Conservation (phyloP, 2,113 vertebrate genomes). For the Pica pica region DNA sequence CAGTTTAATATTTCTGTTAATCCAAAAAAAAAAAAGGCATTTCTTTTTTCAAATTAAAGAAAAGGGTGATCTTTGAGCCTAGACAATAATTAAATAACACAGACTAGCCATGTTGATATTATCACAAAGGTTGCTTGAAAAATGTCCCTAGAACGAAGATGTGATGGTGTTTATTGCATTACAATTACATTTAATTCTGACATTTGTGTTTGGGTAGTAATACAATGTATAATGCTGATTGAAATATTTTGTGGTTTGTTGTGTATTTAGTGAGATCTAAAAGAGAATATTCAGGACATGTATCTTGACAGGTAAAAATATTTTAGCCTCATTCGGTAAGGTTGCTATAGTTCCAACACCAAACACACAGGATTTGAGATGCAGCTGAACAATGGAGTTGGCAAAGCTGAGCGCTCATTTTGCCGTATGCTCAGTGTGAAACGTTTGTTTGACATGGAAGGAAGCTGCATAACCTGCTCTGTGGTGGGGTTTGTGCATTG, state of each 20-base stretch:
- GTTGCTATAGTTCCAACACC: neutral
- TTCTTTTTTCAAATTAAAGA: conserved; percentile 44
- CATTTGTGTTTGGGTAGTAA: neutral
- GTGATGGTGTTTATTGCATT: neutral
- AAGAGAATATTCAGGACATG: neutral
- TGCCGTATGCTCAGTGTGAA: neutral
- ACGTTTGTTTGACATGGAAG: neutral
- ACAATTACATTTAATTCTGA: neutral
- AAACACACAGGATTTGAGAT: neutral
- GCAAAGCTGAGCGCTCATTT: neutral
- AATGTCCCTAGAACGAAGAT: neutral
- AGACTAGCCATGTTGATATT: neutral
- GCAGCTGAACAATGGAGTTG: conserved; percentile 6
- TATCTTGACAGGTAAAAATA: neutral
- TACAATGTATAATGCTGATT: neutral
- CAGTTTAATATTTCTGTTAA: conserved; percentile 72
- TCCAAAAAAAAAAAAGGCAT: conserved; percentile 40
- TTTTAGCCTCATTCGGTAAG: neutral
- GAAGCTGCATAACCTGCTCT: neutral
- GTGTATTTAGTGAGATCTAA: neutral
- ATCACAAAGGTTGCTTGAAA: neutral
- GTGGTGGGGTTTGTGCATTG: neutral
- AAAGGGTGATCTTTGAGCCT: conserved; percentile 41
- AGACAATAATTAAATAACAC: conserved; percentile 59
- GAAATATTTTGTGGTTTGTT: neutral